Evolutionary conservation across 2,888 invertebrate species (phyloP).

Genomic region (Diarsia rubi): DNA sequence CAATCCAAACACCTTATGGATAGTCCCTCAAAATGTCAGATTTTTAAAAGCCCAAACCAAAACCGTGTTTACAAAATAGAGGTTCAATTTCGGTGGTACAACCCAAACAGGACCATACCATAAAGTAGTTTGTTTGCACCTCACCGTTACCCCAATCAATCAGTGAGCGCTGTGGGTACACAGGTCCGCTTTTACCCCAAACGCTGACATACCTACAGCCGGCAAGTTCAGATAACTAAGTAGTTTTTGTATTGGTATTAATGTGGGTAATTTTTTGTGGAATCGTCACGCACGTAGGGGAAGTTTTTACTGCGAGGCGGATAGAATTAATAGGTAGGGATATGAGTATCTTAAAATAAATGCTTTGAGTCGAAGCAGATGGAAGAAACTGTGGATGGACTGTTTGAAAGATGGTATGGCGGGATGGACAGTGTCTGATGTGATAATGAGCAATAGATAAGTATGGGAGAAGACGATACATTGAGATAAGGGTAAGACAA

Average conservation of each 20-base stretch:
- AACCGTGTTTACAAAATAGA: constrained; percentile 33
- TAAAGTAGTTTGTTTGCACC: constrained; percentile 48
- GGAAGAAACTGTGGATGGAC: background rate
- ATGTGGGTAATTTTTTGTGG: background rate
- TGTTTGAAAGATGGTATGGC: background rate
- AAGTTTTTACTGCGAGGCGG: too few species aligned
- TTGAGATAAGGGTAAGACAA: background rate
- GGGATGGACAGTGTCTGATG: background rate
- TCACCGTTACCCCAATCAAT: constrained; percentile 66
- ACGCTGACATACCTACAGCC: constrained; percentile 39
- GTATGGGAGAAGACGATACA: background rate
- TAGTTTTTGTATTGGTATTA: constrained; percentile 12
- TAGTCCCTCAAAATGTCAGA: background rate
- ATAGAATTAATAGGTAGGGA: too few species aligned
- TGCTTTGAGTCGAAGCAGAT: background rate
- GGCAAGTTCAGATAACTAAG: background rate
- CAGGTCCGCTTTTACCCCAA: constrained; percentile 63
- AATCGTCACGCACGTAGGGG: background rate
- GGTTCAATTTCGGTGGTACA: constrained; percentile 30
- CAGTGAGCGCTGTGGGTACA: constrained; percentile 60
- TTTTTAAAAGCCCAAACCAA: background rate
- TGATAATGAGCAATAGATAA: background rate
- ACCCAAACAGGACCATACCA: constrained; percentile 39
- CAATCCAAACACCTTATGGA: background rate
- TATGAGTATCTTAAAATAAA: background rate